Base-by-base conservation (phyloP, 2,888 invertebrate species). In the Drosophila colorata region DNA sequence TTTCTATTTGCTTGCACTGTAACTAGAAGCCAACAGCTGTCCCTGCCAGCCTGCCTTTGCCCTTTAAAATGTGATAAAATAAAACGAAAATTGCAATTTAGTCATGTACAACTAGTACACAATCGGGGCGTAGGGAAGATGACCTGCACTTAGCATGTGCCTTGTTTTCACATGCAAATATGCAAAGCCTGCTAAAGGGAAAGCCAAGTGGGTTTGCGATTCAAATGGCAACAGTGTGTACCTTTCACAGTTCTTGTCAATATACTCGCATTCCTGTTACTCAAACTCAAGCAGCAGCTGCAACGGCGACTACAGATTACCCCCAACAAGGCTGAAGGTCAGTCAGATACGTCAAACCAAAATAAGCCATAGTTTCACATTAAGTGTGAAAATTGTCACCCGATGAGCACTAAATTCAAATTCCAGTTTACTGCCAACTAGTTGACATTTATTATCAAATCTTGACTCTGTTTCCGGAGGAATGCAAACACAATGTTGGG, bases 21-120 rank as follows among this genome's bases (percentile, higher is more conserved):
- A 87, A 75, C 75, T 73, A 60, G 55, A 79, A 72, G 68, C 72
- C 72, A 68, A 31, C 55, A 61, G 59, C 44, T 56, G 55, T 18
- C 43, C 33, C 31, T n/a, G 31, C 37, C 14, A 18, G 25, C 11
- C 35, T 13, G 44, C 25, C 31, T 13, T 47, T 52, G 69, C 65
- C 65, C 67, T 52, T 74, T 56, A 64, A 76, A 88, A 75, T 84
- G 71, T 76, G 71, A 76, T 87, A 81, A 85, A 89, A 87, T 88
- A 88, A 89, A 83, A 88, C 72, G 69, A 60, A 88, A 87, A 88
- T 76, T 85, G 74, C 76, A 70, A 71, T 75, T 87, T 82, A 76
- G 69, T 66, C 67, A 46, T 70, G 66, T 56, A 55, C 63, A 46
- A 47, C 48, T 23, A 25, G 23, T 43, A 44, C 43, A 60, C 56